phyloP scores from a whole-genome alignment of 1,140 invertebrate species.

The Heliconius hermathena region DNA sequence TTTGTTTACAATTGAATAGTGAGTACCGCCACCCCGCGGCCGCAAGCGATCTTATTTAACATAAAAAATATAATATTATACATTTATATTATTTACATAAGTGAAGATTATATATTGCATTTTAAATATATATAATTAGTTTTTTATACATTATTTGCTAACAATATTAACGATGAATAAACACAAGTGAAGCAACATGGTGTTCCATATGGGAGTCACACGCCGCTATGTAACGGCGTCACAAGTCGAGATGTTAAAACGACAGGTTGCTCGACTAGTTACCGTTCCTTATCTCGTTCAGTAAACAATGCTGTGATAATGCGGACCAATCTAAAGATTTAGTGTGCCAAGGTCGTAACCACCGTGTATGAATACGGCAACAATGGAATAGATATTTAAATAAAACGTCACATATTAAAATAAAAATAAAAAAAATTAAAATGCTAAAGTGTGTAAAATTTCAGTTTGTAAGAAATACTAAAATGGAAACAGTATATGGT shows the following conservation, averaged over 20 bases:
- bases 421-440: not conserved
- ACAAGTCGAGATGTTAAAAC: conserved; percentile 18
- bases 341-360: conserved; percentile 36
- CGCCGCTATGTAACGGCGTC: conserved; percentile 42
- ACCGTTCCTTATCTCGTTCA: conserved; percentile 33
- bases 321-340: conserved; percentile 27
- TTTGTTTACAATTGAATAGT: too few species aligned
- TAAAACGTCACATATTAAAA: not conserved
- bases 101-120: too few species aligned
- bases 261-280: conserved; percentile 35
- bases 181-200: not conserved
- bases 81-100: too few species aligned
- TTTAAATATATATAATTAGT: too few species aligned
- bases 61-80: too few species aligned
- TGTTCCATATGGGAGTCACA: conserved; percentile 33
- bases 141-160: not conserved
- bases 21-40: too few species aligned
- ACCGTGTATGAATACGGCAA: not conserved
- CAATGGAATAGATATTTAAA: conserved; percentile 3
- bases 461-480: not conserved
- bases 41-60: too few species aligned
- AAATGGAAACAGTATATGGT: not conserved
- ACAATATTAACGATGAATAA: not conserved
- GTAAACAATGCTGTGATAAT: conserved; percentile 35
- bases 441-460: not conserved